Base-by-base conservation (phyloP, 2,113 vertebrate species). In the Paradisaea rubra region DNA sequence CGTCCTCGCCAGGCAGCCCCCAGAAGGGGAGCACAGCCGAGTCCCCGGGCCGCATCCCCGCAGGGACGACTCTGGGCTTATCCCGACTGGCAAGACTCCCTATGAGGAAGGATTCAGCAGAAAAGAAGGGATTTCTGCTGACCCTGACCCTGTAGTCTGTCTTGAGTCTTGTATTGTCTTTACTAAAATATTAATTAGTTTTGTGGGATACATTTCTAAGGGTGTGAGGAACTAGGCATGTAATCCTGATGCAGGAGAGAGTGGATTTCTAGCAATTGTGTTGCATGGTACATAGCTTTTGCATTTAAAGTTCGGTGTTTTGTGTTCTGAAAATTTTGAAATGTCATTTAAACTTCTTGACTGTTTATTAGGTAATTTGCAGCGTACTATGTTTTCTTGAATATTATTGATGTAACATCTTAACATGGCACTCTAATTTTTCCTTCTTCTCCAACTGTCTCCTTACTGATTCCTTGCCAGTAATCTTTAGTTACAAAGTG, bases 71-170 rank as follows among this genome's bases (percentile, higher is more conserved):
- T 27, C 49, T 50, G 23, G 35, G 16, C 52, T 53, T 50, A 1
- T 35, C n/a, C 27, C 3, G 1, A 4, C 21, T 24, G 41, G 6
- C 14, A 42, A 39, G 3, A 10, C 7, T 56, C 2, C 0, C 35
- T 35, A 3, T 7, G 44, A 71, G 47, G 31, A 54, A 27, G 30
- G 49, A n/a, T 27, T 37, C 8, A 11, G 27, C 33, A 39, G 42
- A 47, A 37, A 28, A n/a, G 6, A 65, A 41, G 54, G 23, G 15
- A 11, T 47, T 74, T 59, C 23, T 80, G 35, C 57, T 45, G 23
- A 64, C 8, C 20, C 22, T 35, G 31, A 30, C 21, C 23, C 15
- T 39, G 0, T 6, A 23, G 47, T 25, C 23, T 45, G 11, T 7
- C 16, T 16, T 18, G 18, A 49, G 15, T 10, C 13, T 41, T n/a